These are phyloP conservation scores for Alviniconcha strummeri DNA, from an alignment of 2,888 invertebrate species.

Conservation along the genomic window DNA sequence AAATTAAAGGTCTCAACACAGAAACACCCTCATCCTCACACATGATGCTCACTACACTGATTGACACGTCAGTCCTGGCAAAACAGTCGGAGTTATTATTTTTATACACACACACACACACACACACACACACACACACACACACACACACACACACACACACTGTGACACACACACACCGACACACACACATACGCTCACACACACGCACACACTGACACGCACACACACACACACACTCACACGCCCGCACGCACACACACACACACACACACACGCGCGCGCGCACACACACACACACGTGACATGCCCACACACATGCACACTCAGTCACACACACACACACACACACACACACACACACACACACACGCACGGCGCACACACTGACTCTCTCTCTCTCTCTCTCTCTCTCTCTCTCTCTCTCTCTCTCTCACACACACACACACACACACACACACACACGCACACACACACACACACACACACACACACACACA, in stretches of 20 bases:
- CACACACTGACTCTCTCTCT: not conserved
- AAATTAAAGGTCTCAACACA: too few relatives aligned
- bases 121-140: too few relatives aligned
- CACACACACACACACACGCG: not conserved
- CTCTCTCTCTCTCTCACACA: not conserved
- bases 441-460: constrained; percentile 13
- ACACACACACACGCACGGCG: not conserved
- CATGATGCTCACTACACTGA: too few relatives aligned
- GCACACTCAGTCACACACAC: constrained; percentile 18
- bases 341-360: constrained; percentile 14
- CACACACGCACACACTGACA: too few relatives aligned
- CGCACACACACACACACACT: not conserved
- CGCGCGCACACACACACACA: not conserved
- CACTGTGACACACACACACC: too few relatives aligned
- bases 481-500: constrained; percentile 12
- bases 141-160: too few relatives aligned
- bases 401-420: not conserved
- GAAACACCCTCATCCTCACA: too few relatives aligned
- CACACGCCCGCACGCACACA: not conserved
- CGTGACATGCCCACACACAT: not conserved
- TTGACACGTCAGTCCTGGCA: too few relatives aligned
- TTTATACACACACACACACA: too few relatives aligned
- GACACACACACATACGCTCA: too few relatives aligned
- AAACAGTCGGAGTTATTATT: too few relatives aligned
- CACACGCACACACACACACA: constrained; percentile 17